Percentiles rank a stretch among this genome's conserved stretches.
Conservation (phyloP, 2,113 vertebrate species). For the Theropithecus gelada region DNA sequence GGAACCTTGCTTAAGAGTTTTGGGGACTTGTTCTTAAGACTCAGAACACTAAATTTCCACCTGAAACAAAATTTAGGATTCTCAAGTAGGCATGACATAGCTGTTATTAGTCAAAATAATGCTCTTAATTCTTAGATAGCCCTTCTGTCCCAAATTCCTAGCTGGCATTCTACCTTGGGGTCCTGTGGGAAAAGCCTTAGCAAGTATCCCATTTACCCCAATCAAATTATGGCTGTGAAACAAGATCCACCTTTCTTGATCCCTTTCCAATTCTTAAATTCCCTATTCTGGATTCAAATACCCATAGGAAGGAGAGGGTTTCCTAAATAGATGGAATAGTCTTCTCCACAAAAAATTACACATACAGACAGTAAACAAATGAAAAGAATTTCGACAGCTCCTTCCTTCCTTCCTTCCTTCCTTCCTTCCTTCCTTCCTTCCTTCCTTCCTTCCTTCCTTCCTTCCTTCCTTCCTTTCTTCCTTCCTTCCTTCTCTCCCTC, state of each 20-base stretch:
- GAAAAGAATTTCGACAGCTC: background rate
- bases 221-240: background rate
- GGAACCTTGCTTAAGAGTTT: background rate
- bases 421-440: fast-evolving
- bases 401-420: background rate
- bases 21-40: background rate
- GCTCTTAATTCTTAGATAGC: background rate
- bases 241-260: background rate
- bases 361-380: background rate
- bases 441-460: fast-evolving
- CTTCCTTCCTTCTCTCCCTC: no score
- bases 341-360: background rate
- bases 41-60: background rate
- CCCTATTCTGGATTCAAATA: background rate
- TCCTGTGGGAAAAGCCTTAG: background rate
- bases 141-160: background rate
- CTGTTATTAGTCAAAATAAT: background rate
- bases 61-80: background rate
- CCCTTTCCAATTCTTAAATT: background rate
- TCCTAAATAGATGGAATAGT: background rate
- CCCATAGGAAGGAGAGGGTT: background rate
- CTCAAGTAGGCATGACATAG: background rate
- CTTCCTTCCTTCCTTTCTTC: no score
- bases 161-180: background rate
- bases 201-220: background rate